Evolutionary conservation across 1,140 invertebrate genomes (phyloP), one percentile per base, ranked within the genome.

Genomic region (Chironomus tepperi): DNA sequence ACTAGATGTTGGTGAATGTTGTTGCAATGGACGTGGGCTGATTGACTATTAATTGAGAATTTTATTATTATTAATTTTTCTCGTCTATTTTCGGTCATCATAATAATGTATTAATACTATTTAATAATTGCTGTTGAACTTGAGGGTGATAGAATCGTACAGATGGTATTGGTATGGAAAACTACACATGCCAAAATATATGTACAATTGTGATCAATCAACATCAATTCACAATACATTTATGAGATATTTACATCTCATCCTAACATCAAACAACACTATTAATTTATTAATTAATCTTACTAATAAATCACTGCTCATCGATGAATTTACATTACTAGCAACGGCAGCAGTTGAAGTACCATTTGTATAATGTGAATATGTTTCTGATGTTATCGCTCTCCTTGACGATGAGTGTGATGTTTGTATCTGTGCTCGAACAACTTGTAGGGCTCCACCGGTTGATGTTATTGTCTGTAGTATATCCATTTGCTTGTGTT

Each of bases 401-500:
- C 83, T 84, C 74, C 83, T 80, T 76, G 84, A 85, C 76, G 83
- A 84, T 75, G 82, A 57, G n/a, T 57, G 47, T 57, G 47, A 81
- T 74, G 80, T 81, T 78, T 82, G 79, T 72, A 85, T 85, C 74
- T 85, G 83, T 65, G 84, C 82, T 79, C 84, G 84, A 77, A 86
- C 84, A 75, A 86, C 84, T 78, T 86, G 84, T 77, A 86, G 78
- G 74, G 81, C 80, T 74, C 83, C 84, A 75, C 65, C 65, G 18
- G 83, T 83, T 74, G 84, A 82, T 75, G 84, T 81, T 75, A 81
- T 83, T 65, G 82, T 81, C 76, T 84, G 83, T 75, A 85, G 81
- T 74, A 86, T 84, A 79, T 86, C 84, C 77, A 85, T 80, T 77
- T 86, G 84, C 77, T 85, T 83, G 76, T 83, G 84, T 77, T 84